These are phyloP conservation scores for Podiceps cristatus DNA, from an alignment of 2,113 vertebrate species.

Conservation along the genomic window DNA sequence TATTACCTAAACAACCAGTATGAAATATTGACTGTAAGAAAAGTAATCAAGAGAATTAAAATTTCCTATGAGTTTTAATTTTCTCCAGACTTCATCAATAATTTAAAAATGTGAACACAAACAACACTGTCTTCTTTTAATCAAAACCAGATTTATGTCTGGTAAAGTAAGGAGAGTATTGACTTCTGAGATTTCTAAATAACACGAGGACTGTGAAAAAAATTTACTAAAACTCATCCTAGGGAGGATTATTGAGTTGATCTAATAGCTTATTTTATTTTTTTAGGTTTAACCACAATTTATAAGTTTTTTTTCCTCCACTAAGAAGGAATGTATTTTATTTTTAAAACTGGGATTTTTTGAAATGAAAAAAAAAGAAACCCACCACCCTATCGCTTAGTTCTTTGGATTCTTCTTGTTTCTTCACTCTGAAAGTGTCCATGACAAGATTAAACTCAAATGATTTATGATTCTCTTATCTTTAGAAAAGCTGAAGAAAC, in stretches of 20 bases:
- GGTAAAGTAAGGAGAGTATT: not conserved
- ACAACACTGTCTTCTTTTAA: not conserved
- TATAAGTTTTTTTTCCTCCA: not conserved
- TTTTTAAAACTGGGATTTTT: not conserved
- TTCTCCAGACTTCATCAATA: not conserved
- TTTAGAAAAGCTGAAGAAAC: not conserved
- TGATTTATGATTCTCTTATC: not conserved
- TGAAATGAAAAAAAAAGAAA: not conserved
- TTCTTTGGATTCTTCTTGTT: not conserved
- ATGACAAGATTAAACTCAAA: not conserved
- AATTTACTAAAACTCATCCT: fast-evolving
- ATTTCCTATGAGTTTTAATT: not conserved
- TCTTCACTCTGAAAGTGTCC: not conserved
- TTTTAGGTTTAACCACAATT: not conserved
- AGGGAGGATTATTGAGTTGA: fast-evolving
- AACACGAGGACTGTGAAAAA: not conserved
- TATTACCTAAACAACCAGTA: not conserved
- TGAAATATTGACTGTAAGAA: not conserved
- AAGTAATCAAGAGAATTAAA: not conserved
- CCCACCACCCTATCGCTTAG: not conserved
- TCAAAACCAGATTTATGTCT: not conserved
- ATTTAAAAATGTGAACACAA: not conserved
- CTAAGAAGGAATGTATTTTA: not conserved
- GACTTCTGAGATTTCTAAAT: not conserved
- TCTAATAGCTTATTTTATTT: not conserved